A percentile compares a stretch with the other conserved stretches of the same genome.
Conservation (phyloP, 2,113 vertebrate genomes). For the Hystrix brachyura region DNA sequence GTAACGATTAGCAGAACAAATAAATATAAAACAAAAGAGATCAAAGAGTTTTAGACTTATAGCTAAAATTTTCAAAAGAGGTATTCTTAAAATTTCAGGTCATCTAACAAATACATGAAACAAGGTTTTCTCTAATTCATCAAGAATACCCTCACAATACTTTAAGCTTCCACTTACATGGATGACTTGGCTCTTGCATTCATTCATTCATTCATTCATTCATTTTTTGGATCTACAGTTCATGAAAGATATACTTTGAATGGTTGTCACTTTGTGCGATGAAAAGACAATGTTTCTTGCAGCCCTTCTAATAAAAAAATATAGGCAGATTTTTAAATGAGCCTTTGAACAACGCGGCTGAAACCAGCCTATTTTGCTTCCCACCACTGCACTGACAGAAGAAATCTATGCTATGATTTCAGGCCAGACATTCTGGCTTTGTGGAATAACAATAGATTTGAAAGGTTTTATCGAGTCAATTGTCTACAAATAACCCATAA, state of each 20-base stretch:
- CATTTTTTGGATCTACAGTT: background rate
- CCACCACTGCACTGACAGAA: constrained; percentile 3
- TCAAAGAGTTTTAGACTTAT: background rate
- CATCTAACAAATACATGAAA: background rate
- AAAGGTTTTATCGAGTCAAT: constrained; percentile 6
- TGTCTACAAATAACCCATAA: constrained; percentile 44
- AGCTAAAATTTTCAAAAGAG: background rate
- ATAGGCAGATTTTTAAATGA: constrained; percentile 13
- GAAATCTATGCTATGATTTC: constrained; percentile 47
- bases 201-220: background rate
- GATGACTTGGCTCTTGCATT: background rate
- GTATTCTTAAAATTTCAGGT: background rate
- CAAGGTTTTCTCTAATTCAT: background rate
- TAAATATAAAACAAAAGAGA: background rate
- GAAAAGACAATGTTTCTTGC: background rate
- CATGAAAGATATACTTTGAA: background rate
- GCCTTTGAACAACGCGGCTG: background rate
- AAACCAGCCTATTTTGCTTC: constrained; percentile 7
- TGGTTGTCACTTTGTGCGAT: background rate
- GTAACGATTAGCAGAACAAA: background rate
- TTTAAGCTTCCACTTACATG: background rate
- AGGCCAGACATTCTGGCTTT: constrained; percentile 54
- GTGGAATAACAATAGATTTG: constrained; percentile 27
- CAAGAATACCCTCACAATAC: background rate
- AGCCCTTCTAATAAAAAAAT: background rate